Evolutionary conservation across 2,888 invertebrate species (phyloP).

Genomic region (Cheilosia pagana): DNA sequence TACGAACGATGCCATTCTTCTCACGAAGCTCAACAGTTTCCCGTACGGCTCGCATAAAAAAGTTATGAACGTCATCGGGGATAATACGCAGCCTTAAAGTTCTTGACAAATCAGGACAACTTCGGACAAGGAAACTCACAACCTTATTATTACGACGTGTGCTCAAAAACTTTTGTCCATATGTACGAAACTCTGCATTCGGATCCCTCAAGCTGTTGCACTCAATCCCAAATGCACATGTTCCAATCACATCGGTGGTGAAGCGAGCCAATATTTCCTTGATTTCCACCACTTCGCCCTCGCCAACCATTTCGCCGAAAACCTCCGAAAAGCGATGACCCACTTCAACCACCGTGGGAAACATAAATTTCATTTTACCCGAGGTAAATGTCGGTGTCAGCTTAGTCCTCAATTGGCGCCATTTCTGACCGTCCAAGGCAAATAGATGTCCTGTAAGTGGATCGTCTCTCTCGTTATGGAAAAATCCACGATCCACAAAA

Average conservation of each 20-base stretch:
- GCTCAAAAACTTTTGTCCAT: slow-evolving; percentile 77
- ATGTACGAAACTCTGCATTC: slow-evolving; percentile 81
- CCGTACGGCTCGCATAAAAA: too few species aligned
- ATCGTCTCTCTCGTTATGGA: slow-evolving; percentile 79
- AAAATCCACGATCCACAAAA: slow-evolving; percentile 80
- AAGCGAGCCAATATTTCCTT: slow-evolving; percentile 83
- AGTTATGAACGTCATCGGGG: slow-evolving; percentile 85
- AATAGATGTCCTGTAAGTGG: slow-evolving; percentile 82
- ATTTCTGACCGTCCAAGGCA: slow-evolving; percentile 81
- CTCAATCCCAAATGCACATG: slow-evolving; percentile 84
- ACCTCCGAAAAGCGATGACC: slow-evolving; percentile 78
- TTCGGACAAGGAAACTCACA: slow-evolving; percentile 75
- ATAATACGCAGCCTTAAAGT: slow-evolving; percentile 77
- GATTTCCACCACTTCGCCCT: slow-evolving; percentile 79
- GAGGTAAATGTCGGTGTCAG: slow-evolving; percentile 78
- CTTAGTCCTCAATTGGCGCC: slow-evolving; percentile 81
- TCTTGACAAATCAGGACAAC: slow-evolving; percentile 82
- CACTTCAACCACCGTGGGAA: slow-evolving; percentile 78
- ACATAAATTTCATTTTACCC: slow-evolving; percentile 78
- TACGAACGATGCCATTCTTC: too few species aligned
- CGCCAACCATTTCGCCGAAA: slow-evolving; percentile 74
- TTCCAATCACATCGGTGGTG: slow-evolving; percentile 84
- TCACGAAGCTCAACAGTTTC: too few species aligned
- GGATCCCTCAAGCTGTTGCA: slow-evolving; percentile 83
- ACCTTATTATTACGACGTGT: neutral